Percentiles rank a stretch among this genome's conserved stretches.
Conservation (phyloP, 1,140 invertebrate genomes). For the Hesperophylax magnus region DNA sequence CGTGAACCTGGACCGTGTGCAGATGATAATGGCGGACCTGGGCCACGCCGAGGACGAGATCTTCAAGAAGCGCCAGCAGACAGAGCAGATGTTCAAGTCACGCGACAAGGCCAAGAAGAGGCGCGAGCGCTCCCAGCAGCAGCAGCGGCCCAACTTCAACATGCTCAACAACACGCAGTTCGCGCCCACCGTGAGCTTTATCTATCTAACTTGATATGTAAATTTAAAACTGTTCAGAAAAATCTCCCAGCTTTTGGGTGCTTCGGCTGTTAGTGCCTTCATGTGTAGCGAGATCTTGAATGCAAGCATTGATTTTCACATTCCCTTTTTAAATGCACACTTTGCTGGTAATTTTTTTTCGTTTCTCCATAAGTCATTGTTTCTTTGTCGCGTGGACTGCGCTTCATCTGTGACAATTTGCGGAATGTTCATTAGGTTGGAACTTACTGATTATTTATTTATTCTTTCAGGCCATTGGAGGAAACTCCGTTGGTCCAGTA, state of each 20-base stretch:
- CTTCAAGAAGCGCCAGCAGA: constrained; percentile 91
- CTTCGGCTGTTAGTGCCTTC: no score
- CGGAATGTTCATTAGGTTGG: no score
- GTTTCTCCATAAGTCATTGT: no score
- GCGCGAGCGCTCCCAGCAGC: constrained; percentile 58
- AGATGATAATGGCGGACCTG: constrained; percentile 94
- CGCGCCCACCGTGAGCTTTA: constrained; percentile 75
- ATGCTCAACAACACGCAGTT: constrained; percentile 79
- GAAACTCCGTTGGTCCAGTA: constrained; percentile 65
- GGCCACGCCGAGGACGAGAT: constrained; percentile 98
- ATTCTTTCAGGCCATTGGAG: constrained; percentile 68
- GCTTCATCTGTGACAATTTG: no score
- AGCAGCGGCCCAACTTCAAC: constrained; percentile 78
- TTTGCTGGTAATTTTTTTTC: background rate
- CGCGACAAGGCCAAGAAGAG: constrained; percentile 82
- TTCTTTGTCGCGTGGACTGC: no score
- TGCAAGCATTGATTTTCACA: no score
- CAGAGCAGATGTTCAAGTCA: constrained; percentile 85
- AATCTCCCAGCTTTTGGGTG: no score
- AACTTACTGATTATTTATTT: background rate
- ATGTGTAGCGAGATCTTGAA: no score
- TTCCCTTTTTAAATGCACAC: no score
- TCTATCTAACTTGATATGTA: no score
- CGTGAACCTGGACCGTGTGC: constrained; percentile 92
- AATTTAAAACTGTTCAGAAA: no score